A percentile compares a stretch with the other conserved stretches of the same genome.
phyloP scores from a whole-genome alignment of 2,113 vertebrate species.

The Istiophorus platypterus region DNA sequence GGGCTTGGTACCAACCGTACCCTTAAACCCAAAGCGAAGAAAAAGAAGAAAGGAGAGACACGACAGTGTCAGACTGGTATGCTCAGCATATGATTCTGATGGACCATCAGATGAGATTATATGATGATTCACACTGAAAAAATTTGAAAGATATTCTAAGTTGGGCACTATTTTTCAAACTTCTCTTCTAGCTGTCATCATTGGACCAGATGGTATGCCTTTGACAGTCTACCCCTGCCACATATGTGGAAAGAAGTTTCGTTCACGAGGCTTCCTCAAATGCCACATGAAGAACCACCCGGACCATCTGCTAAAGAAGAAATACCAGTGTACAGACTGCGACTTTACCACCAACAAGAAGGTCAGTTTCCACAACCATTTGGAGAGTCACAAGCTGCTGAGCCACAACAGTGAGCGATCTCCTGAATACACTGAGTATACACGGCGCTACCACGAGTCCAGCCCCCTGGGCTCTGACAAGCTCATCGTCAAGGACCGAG shows the following conservation, averaged over 20 bases:
- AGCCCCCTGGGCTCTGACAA: constrained; percentile 97
- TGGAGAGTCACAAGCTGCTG: constrained; percentile 97
- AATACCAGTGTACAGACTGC: constrained; percentile 99
- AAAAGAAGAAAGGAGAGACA: constrained; percentile 94
- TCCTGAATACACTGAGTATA: constrained; percentile 93
- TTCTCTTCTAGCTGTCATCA: constrained; percentile 92
- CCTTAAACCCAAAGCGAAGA: constrained; percentile 95
- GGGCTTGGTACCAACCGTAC: constrained; percentile 89
- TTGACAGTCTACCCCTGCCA: constrained; percentile 99
- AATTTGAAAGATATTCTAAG: neutral
- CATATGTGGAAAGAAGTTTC: constrained; percentile 99
- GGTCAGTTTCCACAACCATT: constrained; percentile 97
- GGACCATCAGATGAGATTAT: neutral
- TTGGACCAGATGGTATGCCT: constrained; percentile 97
- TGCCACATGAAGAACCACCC: constrained; percentile 99
- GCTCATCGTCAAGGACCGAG: constrained; percentile 96
- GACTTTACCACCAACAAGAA: constrained; percentile 99
- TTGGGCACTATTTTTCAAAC: neutral
- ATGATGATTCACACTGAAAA: neutral
- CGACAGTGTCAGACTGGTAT: constrained; percentile 98
- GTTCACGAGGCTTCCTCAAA: constrained; percentile 97
- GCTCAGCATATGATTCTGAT: neutral
- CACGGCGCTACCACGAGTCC: constrained; percentile 94
- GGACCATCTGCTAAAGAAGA: constrained; percentile 98
- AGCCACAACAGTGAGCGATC: constrained; percentile 79